phyloP scores from a whole-genome alignment of 2,113 vertebrate species.

The Felis chaus region DNA sequence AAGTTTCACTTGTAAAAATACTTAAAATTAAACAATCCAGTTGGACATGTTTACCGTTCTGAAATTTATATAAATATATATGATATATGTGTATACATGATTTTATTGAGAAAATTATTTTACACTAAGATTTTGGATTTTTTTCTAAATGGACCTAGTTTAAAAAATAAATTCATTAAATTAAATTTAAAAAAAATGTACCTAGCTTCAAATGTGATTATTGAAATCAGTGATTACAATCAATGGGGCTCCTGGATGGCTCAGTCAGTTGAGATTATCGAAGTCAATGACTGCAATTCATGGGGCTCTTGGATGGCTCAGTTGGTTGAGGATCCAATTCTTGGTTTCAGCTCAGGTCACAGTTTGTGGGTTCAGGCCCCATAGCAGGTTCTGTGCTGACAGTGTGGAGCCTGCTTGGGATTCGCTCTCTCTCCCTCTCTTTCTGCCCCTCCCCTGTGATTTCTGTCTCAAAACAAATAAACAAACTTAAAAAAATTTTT shows the following conservation, averaged over 20 bases:
- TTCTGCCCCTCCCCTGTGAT: too few relatives aligned
- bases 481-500: too few relatives aligned
- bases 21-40: conserved; percentile 38
- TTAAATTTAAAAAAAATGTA: neutral
- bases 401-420: too few relatives aligned
- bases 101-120: conserved; percentile 40
- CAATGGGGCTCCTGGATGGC: neutral
- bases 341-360: too few relatives aligned
- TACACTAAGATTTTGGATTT: neutral
- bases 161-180: neutral
- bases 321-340: too few relatives aligned
- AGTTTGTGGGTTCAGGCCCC: too few relatives aligned
- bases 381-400: too few relatives aligned
- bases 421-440: too few relatives aligned
- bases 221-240: neutral
- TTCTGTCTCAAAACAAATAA: too few relatives aligned
- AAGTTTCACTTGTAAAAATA: conserved; percentile 19
- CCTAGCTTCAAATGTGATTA: conserved; percentile 13
- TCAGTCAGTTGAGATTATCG: too few relatives aligned
- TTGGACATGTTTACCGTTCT: neutral
- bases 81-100: neutral
- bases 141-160: conserved; percentile 10
- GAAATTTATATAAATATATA: neutral
- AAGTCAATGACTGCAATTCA: too few relatives aligned
- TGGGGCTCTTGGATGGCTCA: too few relatives aligned